Base-by-base conservation (phyloP, 1,140 invertebrate genomes). In the Papilio helenus region DNA sequence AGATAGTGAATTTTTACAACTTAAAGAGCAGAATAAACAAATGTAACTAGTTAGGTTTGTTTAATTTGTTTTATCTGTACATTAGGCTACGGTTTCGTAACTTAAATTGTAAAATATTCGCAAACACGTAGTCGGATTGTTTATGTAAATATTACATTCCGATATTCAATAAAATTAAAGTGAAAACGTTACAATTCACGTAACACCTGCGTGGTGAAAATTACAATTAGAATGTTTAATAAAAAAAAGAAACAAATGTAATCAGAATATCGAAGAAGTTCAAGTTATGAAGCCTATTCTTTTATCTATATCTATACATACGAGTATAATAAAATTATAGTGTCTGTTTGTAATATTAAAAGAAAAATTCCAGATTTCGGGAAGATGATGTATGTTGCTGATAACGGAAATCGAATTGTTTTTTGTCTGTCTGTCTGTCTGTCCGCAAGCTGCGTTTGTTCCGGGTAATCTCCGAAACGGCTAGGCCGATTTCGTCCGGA, bases 161-260 rank as follows among this genome's bases (percentile, higher is more conserved):
- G 61, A 68, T 68, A 68, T 68, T 68, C 61, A 68, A 68, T 68
- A 68, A 68, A 68, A 68, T 68, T 68, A 68, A 68, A 68, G 61
- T 16, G 61, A 68, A 68, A 68, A 34, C 61, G 23, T 7, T 26
- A 68, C 61, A 68, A 29, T 68, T 29, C 61, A 68, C 26, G 61
- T 68, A 68, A 68, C 26, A 68, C 7, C 61, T 34, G 3, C 26
- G 61, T 29, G 61, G 26, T 68, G 26, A 16, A 68, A 68, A 68
- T 68, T 29, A 68, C 61, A 68, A 68, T 29, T 16, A 14, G 26
- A 34, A 34, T 68, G 26, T 26, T 61, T 26, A 3, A 9, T 3
- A 61, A 16, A 61, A 29, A 61, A 61, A 26, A 55, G 5, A 55
- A 18, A 55, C 7, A 61, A 61, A 26, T 23, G 23, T 26, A 14